Conservation (phyloP, 2,888 invertebrate genomes). For the Acleris laterana region DNA sequence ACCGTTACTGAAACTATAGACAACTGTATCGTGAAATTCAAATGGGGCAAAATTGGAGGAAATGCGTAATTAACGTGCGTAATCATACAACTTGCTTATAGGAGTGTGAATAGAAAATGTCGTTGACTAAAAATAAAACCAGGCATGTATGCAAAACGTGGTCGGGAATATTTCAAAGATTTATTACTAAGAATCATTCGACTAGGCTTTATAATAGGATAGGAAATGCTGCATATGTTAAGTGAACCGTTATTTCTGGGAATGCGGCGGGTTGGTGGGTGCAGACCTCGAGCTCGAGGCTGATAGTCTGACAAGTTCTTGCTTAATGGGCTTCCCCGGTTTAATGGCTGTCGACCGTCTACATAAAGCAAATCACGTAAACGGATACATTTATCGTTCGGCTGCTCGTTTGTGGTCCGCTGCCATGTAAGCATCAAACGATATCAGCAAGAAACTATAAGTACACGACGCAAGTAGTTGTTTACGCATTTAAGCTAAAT, state of each 20-base stretch:
- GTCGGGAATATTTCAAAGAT: background rate
- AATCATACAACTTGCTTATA: too few relatives aligned
- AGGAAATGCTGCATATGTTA: conserved; percentile 17
- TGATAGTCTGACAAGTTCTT: conserved; percentile 31
- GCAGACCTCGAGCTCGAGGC: conserved; percentile 22
- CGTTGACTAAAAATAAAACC: background rate
- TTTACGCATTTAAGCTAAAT: conserved; percentile 66
- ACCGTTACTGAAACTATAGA: conserved; percentile 43
- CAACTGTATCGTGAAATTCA: conserved; percentile 20
- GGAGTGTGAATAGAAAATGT: too few relatives aligned
- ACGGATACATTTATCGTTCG: conserved; percentile 24
- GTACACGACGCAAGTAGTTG: conserved; percentile 36
- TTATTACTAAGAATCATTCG: background rate
- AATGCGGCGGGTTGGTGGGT: conserved; percentile 21
- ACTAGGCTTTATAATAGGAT: conserved; percentile 1
- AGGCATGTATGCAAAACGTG: background rate
- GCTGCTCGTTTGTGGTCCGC: conserved; percentile 19
- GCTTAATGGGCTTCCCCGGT: conserved; percentile 35
- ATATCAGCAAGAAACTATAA: conserved; percentile 42
- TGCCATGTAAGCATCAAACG: conserved; percentile 47
- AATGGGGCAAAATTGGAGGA: background rate
- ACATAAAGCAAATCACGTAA: conserved; percentile 42
- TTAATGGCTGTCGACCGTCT: conserved; percentile 34
- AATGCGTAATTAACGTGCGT: background rate
- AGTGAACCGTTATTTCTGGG: conserved; percentile 25